These are phyloP conservation scores for Megalops atlanticus DNA, from an alignment of 2,113 vertebrate genomes.

Conservation along the genomic window DNA sequence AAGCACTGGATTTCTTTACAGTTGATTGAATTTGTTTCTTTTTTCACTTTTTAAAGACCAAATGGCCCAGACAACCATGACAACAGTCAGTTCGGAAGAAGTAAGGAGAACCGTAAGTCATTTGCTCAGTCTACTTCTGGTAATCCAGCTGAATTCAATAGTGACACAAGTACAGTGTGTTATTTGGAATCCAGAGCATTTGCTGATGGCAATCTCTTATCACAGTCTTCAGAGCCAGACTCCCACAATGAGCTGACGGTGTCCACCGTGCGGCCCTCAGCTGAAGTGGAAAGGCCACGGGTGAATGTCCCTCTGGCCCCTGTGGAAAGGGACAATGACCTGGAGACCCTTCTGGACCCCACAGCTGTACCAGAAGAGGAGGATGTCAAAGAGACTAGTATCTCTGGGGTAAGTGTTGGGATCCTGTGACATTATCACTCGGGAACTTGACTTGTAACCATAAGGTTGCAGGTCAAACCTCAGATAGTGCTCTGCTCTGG, in stretches of 20 bases:
- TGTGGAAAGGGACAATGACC: slow-evolving; percentile 8
- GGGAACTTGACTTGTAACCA: too few species aligned
- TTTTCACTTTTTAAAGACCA: slow-evolving; percentile 12
- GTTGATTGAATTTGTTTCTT: too few species aligned
- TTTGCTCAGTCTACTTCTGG: neutral
- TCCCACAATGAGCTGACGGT: neutral
- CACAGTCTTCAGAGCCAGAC: neutral
- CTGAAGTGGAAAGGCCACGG: neutral
- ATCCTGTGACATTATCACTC: neutral
- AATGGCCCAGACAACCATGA: neutral
- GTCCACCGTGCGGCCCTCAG: slow-evolving; percentile 1
- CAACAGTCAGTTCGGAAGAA: neutral
- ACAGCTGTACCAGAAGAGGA: slow-evolving; percentile 27
- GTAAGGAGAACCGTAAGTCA: neutral
- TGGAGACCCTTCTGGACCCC: slow-evolving; percentile 5
- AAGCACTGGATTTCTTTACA: too few species aligned
- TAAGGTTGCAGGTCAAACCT: neutral
- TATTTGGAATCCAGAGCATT: neutral
- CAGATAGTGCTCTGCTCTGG: neutral
- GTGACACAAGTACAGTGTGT: neutral
- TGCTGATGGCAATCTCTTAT: neutral
- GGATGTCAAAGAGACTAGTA: slow-evolving; percentile 29
- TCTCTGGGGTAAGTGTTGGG: neutral
- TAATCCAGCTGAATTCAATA: neutral
- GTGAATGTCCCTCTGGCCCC: neutral